These are phyloP conservation scores for Pterois miles DNA, from an alignment of 2,797 vertebrate species.

Conservation along the genomic window DNA sequence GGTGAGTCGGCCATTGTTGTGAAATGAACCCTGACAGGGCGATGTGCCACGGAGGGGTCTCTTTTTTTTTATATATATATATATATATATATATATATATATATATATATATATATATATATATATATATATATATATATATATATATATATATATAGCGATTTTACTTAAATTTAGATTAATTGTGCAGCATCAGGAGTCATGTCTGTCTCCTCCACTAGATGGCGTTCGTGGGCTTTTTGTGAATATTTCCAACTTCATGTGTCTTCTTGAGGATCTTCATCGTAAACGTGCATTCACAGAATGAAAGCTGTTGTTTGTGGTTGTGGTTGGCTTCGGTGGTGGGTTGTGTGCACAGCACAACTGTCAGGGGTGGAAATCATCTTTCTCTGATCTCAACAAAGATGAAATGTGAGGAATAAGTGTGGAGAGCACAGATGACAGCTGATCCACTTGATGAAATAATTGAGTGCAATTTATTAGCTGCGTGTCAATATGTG, in stretches of 20 bases:
- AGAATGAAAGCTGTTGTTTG: background rate
- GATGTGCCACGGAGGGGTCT: too few species aligned
- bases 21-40: too few species aligned
- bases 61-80: too few species aligned
- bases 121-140: too few species aligned
- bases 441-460: conserved; percentile 26
- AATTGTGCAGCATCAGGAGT: background rate
- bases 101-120: too few species aligned
- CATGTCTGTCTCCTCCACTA: conserved; percentile 50
- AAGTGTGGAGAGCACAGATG: background rate
- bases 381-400: background rate
- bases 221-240: conserved; percentile 47
- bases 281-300: background rate
- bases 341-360: background rate
- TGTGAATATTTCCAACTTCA: background rate
- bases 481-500: background rate
- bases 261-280: background rate
- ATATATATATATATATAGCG: too few species aligned
- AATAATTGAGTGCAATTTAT: conserved; percentile 37
- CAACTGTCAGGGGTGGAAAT: background rate
- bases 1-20: too few species aligned
- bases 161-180: too few species aligned
- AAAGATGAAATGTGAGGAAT: conserved; percentile 25
- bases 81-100: too few species aligned
- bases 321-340: background rate